Conservation (phyloP, 2,888 invertebrate species). For the Enchytraeus crypticus region DNA sequence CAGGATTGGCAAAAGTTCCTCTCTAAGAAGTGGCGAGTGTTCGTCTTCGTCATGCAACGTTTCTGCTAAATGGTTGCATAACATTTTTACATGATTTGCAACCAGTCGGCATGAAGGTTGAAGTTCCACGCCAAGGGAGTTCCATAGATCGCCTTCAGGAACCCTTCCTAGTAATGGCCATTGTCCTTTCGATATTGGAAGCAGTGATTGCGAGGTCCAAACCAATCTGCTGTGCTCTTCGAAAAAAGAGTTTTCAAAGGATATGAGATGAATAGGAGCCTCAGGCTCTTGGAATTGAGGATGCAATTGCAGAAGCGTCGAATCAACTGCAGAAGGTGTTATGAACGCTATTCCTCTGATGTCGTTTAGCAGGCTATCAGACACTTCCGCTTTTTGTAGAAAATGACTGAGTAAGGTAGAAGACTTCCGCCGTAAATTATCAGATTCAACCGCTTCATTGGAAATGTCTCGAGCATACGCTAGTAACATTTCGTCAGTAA, state of each 20-base stretch:
- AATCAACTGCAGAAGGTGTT: constrained; percentile 18
- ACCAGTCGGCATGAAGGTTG: constrained; percentile 18
- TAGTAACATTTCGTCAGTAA: constrained; percentile 21
- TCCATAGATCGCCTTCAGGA: not conserved
- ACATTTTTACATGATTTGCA: constrained; percentile 16
- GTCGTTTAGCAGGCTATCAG: constrained; percentile 15
- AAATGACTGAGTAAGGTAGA: no score
- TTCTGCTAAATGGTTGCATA: constrained; percentile 8
- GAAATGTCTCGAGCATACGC: constrained; percentile 24
- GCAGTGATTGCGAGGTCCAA: constrained; percentile 23
- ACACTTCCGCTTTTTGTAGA: not conserved
- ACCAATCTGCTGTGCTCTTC: constrained; percentile 24
- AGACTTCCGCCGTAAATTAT: no score
- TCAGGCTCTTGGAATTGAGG: constrained; percentile 12
- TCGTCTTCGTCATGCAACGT: no score
- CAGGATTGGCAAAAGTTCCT: constrained; percentile 7
- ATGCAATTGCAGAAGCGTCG: constrained; percentile 18
- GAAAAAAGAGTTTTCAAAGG: constrained; percentile 24
- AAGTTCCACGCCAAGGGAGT: constrained; percentile 16
- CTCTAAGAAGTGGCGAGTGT: not conserved
- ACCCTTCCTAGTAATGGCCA: constrained; percentile 7
- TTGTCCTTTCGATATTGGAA: constrained; percentile 30
- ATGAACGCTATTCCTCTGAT: constrained; percentile 24
- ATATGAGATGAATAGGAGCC: no score
- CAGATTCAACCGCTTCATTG: constrained; percentile 7